Conservation (phyloP, 2,888 invertebrate species). For the Diaperis boleti region DNA sequence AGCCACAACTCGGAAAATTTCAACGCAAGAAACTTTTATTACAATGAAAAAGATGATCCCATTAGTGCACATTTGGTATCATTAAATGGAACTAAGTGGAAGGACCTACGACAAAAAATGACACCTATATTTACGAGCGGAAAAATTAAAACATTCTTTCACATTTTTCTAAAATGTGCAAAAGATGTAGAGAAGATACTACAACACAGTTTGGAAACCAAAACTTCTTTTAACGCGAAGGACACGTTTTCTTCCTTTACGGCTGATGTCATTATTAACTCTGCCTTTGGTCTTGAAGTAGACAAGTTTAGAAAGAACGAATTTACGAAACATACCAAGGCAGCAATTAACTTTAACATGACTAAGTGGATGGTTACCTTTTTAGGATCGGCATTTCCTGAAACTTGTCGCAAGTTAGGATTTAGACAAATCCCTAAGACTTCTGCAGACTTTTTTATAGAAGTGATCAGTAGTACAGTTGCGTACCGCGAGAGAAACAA, state of each 20-base stretch:
- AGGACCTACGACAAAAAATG: constrained; percentile 54
- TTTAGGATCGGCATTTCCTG: constrained; percentile 58
- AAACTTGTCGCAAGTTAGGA: constrained; percentile 37
- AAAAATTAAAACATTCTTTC: constrained; percentile 69
- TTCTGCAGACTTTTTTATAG: constrained; percentile 51
- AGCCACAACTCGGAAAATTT: constrained; percentile 72
- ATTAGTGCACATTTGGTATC: constrained; percentile 67
- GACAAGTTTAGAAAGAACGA: constrained; percentile 68
- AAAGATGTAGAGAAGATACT: constrained; percentile 66
- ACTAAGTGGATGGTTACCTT: neutral
- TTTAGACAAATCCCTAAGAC: constrained; percentile 45
- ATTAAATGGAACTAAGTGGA: constrained; percentile 22
- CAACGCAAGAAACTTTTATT: constrained; percentile 71
- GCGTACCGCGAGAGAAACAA: constrained; percentile 49
- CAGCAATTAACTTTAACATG: constrained; percentile 3
- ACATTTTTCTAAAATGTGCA: constrained; percentile 58
- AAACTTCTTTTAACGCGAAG: constrained; percentile 53
- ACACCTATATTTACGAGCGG: constrained; percentile 74
- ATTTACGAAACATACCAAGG: constrained; percentile 57
- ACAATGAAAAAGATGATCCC: constrained; percentile 70
- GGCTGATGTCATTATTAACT: constrained; percentile 72
- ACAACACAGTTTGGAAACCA: constrained; percentile 56
- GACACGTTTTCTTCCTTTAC: constrained; percentile 70
- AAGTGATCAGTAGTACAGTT: constrained; percentile 52
- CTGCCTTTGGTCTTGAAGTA: constrained; percentile 72